Conservation (phyloP, 2,113 vertebrate genomes). For the western clawed frog (Xenopus tropicalis) region UCB_Xtro_10.0 CM004443.2:71465001-71465500, state of each 20-base stretch:
- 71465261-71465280: not conserved
- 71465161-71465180: too few relatives aligned
- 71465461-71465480: not conserved
- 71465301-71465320: not conserved
- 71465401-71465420: conserved; percentile 9
- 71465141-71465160: too few relatives aligned
- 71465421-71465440: not conserved
- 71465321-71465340: not conserved
- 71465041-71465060: conserved; percentile 11
- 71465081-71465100: not conserved
- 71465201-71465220: too few relatives aligned
- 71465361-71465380: not conserved
- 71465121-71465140: too few relatives aligned
- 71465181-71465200: too few relatives aligned
- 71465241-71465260: not conserved
- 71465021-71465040: conserved; percentile 24
- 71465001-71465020: conserved; percentile 39
- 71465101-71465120: too few relatives aligned
- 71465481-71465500: not conserved
- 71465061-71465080: conserved; percentile 11
- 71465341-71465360: conserved; percentile 6
- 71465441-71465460: not conserved
- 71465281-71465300: conserved; percentile 1
- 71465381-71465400: not conserved
- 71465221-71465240: too few relatives aligned